Conservation (phyloP, 2,113 vertebrate genomes). For the Nesoenas mayeri region DNA sequence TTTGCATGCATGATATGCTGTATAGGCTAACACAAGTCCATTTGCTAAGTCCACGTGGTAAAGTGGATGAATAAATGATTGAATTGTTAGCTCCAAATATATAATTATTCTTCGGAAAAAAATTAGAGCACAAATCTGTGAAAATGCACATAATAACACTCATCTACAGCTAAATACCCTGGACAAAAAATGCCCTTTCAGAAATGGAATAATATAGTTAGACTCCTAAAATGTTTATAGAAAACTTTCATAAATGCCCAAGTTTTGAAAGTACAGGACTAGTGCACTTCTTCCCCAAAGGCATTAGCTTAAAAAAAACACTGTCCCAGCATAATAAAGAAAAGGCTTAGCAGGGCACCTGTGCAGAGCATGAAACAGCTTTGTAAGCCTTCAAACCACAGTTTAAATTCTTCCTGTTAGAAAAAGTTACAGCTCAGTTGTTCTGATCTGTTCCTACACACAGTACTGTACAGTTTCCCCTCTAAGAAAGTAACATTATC, state of each 20-base stretch:
- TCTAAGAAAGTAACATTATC: background rate
- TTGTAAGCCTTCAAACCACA: background rate
- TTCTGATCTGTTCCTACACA: conserved; percentile 32
- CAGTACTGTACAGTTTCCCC: background rate
- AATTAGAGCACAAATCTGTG: conserved; percentile 2
- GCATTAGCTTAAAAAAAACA: background rate
- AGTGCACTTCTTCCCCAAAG: background rate
- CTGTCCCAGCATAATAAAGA: background rate
- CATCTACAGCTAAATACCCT: conserved; percentile 23
- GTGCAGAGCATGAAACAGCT: background rate
- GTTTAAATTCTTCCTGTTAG: background rate
- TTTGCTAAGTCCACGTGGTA: conserved; percentile 49
- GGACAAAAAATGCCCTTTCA: conserved; percentile 31
- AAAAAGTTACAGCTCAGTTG: background rate
- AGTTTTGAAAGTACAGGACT: background rate
- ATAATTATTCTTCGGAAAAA: conserved; percentile 53
- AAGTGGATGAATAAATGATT: conserved; percentile 64
- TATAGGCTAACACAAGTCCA: conserved; percentile 54
- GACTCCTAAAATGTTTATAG: conserved; percentile 3
- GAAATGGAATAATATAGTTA: background rate
- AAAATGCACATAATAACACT: conserved; percentile 52
- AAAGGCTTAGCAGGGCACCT: background rate
- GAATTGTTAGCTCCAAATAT: conserved; percentile 52
- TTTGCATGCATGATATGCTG: conserved; percentile 57
- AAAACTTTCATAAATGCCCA: background rate